phyloP scores from a whole-genome alignment of 2,113 vertebrate species.

The Notechis scutatus region DNA sequence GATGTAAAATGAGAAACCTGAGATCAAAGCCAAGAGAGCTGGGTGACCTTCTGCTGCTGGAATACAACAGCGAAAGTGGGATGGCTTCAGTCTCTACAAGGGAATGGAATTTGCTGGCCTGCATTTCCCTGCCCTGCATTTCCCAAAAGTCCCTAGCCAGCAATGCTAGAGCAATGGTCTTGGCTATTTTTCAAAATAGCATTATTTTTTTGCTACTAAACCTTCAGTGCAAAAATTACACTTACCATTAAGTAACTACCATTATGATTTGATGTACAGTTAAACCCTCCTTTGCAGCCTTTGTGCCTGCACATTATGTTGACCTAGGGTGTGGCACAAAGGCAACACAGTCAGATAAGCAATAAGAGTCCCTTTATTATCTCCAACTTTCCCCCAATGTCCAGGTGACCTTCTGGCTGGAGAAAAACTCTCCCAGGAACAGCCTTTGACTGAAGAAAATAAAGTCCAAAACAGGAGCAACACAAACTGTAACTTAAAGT shows the following conservation, averaged over 20 bases:
- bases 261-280: neutral
- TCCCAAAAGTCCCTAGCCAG: neutral
- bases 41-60: neutral
- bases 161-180: neutral
- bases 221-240: neutral
- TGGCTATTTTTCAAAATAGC: neutral
- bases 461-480: too few species aligned
- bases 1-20: constrained; percentile 5
- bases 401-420: too few species aligned
- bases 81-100: neutral
- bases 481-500: too few species aligned
- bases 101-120: neutral
- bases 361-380: too few species aligned
- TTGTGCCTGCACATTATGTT: neutral
- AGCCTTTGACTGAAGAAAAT: too few species aligned
- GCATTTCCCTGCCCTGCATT: neutral
- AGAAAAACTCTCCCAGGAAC: too few species aligned
- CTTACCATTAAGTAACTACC: neutral
- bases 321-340: too few species aligned
- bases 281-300: neutral
- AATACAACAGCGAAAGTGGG: fast-evolving
- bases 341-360: too few species aligned
- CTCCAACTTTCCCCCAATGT: too few species aligned
- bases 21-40: neutral
- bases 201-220: neutral